phyloP scores from a whole-genome alignment of 2,113 vertebrate genomes.

The Tinamus guttatus region DNA sequence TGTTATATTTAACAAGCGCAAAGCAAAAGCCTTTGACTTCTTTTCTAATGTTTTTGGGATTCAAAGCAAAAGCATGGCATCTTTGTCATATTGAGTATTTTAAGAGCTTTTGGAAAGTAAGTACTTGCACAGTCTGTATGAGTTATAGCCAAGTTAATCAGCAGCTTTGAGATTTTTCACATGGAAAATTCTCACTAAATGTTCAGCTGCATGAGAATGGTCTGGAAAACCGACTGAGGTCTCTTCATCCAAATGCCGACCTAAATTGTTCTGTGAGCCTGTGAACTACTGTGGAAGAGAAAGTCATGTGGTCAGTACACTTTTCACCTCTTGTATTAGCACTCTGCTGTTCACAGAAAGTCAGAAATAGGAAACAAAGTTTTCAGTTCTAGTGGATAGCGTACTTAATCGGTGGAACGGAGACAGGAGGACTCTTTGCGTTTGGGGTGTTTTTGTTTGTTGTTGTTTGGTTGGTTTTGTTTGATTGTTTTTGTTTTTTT shows the following conservation, averaged over 20 bases:
- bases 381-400: not conserved
- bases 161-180: not conserved
- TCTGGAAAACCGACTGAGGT: not conserved
- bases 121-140: not conserved
- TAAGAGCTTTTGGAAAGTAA: constrained; percentile 3
- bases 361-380: not conserved
- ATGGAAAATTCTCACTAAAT: not conserved
- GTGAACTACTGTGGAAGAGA: not conserved
- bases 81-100: not conserved
- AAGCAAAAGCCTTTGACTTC: not conserved
- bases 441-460: not conserved
- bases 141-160: not conserved
- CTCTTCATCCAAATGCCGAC: not conserved
- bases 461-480: too few species aligned
- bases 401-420: not conserved
- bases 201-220: not conserved
- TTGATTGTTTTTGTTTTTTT: not conserved
- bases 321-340: not conserved
- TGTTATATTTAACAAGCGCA: not conserved
- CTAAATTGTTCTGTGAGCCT: not conserved
- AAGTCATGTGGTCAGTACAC: fast-evolving
- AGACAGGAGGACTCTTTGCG: not conserved
- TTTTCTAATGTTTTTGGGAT: not conserved
- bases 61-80: not conserved
- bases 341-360: not conserved